phyloP scores from a whole-genome alignment of 2,888 invertebrate species.

The Sarcophaga rosellei region DNA sequence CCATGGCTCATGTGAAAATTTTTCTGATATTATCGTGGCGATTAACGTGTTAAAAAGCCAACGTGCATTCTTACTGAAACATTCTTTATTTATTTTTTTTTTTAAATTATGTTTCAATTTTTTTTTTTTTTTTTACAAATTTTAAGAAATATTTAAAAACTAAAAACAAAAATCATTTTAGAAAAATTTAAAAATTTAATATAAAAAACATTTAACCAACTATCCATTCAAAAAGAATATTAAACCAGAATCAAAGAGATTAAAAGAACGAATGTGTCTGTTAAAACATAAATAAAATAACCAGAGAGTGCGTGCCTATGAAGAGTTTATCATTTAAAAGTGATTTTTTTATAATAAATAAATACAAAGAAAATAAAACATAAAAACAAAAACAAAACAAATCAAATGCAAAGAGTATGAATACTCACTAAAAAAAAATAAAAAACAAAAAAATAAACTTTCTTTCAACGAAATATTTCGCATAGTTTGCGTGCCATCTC shows the following conservation, averaged over 20 bases:
- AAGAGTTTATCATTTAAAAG: slow-evolving; percentile 17
- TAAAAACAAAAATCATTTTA: neutral
- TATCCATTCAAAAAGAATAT: neutral
- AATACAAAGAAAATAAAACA: slow-evolving; percentile 31
- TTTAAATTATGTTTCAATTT: neutral
- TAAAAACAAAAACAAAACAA: slow-evolving; percentile 26
- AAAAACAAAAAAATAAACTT: slow-evolving; percentile 32
- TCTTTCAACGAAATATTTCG: slow-evolving; percentile 45
- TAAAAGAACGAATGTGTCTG: neutral
- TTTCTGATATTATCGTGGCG: too few relatives aligned
- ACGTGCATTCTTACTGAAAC: too few relatives aligned
- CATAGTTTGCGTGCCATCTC: slow-evolving; percentile 30
- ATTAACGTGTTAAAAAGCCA: too few relatives aligned
- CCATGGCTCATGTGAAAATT: too few relatives aligned
- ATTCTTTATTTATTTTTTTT: neutral
- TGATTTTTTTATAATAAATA: neutral
- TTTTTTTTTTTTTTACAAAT: too few relatives aligned
- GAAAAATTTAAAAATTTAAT: neutral
- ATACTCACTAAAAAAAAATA: neutral
- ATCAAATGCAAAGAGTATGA: slow-evolving; percentile 21
- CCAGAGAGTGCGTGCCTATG: slow-evolving; percentile 26
- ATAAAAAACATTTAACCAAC: neutral
- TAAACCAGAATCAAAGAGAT: neutral
- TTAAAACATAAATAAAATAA: neutral
- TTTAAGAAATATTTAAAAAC: neutral